A percentile compares a stretch with the other conserved stretches of the same genome.
Conservation (phyloP, 2,888 invertebrate genomes). For the Drosophila paracracens region DNA sequence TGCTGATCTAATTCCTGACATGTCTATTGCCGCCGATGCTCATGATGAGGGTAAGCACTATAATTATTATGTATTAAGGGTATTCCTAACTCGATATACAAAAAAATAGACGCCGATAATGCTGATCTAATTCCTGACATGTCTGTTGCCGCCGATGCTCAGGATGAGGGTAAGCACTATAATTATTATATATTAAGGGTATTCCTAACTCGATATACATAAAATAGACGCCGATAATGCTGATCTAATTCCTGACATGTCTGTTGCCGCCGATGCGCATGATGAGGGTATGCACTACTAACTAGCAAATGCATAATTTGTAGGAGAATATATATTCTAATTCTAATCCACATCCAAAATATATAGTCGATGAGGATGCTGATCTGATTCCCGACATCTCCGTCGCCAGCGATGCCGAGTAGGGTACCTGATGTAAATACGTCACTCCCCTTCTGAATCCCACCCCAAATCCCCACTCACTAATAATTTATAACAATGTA, state of each 20-base stretch:
- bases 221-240: background rate
- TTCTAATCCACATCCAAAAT: background rate
- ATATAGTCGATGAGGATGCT: constrained; percentile 19
- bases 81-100: background rate
- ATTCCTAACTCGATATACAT: background rate
- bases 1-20: background rate
- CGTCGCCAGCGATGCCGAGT: constrained; percentile 59
- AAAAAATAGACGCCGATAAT: background rate
- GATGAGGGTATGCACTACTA: constrained; percentile 10
- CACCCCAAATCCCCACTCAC: constrained; percentile 7
- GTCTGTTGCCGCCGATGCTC: background rate
- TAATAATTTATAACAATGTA: constrained; percentile 30
- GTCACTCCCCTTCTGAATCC: background rate
- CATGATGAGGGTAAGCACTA: constrained; percentile 3
- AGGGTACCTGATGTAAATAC: constrained; percentile 10
- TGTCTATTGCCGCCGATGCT: background rate
- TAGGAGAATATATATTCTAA: background rate
- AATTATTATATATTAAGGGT: background rate
- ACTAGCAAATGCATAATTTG: background rate
- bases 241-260: constrained; percentile 1
- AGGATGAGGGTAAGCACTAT: constrained; percentile 9
- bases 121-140: background rate
- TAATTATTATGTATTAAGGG: background rate
- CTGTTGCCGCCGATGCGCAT: background rate
- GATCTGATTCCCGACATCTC: constrained; percentile 58